Conservation (phyloP, 2,888 invertebrate species). For the Rapana venosa region DNA sequence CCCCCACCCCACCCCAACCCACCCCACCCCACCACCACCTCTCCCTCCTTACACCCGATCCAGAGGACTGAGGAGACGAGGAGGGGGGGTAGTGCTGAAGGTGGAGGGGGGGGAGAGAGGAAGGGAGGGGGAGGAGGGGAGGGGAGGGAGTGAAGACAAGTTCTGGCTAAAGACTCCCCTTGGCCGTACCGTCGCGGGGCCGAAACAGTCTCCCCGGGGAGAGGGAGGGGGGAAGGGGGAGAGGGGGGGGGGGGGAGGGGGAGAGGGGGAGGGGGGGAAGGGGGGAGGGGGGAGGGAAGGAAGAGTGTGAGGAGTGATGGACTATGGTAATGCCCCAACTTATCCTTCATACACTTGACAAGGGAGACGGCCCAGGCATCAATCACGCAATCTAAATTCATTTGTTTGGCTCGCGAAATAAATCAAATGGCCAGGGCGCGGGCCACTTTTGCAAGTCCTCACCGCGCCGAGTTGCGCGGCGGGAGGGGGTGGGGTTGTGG, state of each 20-base stretch:
- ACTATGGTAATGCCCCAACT: conserved; percentile 46
- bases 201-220: neutral
- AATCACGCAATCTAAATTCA: conserved; percentile 47
- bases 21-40: neutral
- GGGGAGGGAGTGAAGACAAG: neutral
- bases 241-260: neutral
- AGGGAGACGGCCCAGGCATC: conserved; percentile 37
- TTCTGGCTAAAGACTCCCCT: neutral
- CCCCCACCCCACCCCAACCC: neutral
- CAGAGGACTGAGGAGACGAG: too few species aligned
- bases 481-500: neutral
- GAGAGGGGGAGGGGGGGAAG: neutral
- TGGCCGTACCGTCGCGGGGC: neutral
- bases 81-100: too few species aligned
- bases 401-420: conserved; percentile 44
- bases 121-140: neutral
- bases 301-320: conserved; percentile 40
- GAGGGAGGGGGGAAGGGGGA: neutral
- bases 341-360: conserved; percentile 46
- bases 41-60: neutral
- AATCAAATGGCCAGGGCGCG: conserved; percentile 44
- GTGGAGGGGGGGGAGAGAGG: neutral
- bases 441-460: conserved; percentile 45
- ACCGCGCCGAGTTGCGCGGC: conserved; percentile 5
- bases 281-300: neutral